Base-by-base conservation (phyloP, 92 coral and sea anemone species). In the Zoanthus sansibaricus region DNA sequence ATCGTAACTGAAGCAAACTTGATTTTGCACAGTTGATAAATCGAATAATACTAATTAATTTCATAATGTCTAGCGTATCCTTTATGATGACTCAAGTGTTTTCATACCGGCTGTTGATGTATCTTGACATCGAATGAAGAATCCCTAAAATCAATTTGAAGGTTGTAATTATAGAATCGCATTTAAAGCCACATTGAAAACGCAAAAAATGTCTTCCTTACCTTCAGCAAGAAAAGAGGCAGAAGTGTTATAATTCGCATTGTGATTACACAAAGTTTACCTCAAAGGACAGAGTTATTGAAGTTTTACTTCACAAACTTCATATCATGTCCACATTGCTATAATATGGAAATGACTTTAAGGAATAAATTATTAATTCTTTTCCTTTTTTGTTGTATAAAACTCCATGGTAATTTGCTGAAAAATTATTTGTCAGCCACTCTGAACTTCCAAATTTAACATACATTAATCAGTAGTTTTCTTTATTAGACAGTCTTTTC, bases 361-460 rank as follows among this genome's bases (percentile, higher is more conserved):
- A 25, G 59, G 30, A 37, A 72, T 90, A 90, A 87, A 90, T 90
- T 51, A 87, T 90, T 90, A 82, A 90, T 75, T 20, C 51, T 80
- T 80, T 66, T 21, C 85, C 66, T 70, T 48, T 25, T 66, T 15
- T 80, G 56, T 80, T 51, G 75, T 80, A 14, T 30, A 30, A 66
- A 80, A 64, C 62, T 80, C 75, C 85, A 80, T 80, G 64, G 85
- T 64, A 64, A 80, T 46, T 64, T 56, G 15, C 45, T 14, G 73
- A 51, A 64, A 20, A 46, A 21, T 46, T 80, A 21, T 64, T 25
- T 33, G 47, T 66, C 46, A 21, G 59, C 25, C 75, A 9, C 74
- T 66, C 20, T 66, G 75, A 66, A 37, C n/a, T 46, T 44, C 21
- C 0, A 62, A 80, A 64, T 45, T 2, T 37, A 37, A 37, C 17